Base-by-base conservation (phyloP, 2,113 vertebrate species). In the Donacobius atricapilla region DNA sequence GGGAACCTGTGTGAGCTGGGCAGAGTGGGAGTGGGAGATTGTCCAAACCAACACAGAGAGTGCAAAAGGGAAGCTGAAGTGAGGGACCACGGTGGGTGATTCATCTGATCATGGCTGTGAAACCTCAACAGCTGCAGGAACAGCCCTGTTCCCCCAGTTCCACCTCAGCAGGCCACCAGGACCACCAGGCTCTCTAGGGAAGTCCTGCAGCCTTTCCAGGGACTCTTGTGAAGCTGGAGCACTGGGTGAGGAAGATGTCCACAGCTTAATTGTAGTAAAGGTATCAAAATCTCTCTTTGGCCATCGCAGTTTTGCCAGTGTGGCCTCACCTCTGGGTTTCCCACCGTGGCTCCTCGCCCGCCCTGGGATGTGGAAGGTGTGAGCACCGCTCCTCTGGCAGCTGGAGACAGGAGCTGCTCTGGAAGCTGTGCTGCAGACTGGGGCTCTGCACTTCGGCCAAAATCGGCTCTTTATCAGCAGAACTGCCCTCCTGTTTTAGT, bases 401-500 rank as follows among this genome's bases (percentile, higher is more conserved):
- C 31, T 3, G 58, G 12, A 68, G 73, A 71, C 84, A 83, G 88
- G 48, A 93, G 86, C 90, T 80, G 75, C 80, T 60, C 65, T 61
- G 54, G 84, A 79, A 92, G 69, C 87, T 0, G 25, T 25, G 50
- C 85, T 90, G 39, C 66, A 91, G 80, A 37, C 60, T 15, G 14
- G 66, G 70, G 69, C 83, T 68, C 90, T 4, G 5, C 66, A 28
- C 65, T 91, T 63, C 1, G 5, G 94, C 96, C 94, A 93, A 75
- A 81, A 56, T 2, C 14, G 2, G 50, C 92, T 93, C 90, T 96
- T 93, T 93, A 96, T 91, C 94, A 95, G 90, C 78, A 91, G 81
- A 94, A 87, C 15, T 89, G 86, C 80, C 90, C 90, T 97, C 94
- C 85, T 93, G 92, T 64, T 96, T 94, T 45, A 93, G 95, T 93